phyloP scores from a whole-genome alignment of 2,797 vertebrate genomes.

The Acanthopagrus latus region DNA sequence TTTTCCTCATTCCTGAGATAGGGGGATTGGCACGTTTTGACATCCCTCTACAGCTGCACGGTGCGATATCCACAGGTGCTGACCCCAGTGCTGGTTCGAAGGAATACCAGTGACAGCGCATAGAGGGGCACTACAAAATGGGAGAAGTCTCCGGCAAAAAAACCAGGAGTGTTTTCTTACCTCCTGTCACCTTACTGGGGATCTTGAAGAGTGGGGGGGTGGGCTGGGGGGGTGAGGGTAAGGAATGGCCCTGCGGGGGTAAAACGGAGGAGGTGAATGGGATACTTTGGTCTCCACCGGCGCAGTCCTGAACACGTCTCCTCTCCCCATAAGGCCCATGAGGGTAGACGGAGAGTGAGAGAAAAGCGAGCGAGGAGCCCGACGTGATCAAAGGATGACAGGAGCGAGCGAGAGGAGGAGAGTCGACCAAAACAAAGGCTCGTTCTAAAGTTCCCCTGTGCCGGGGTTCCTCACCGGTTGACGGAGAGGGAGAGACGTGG shows the following conservation, averaged over 20 bases:
- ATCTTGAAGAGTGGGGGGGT: constrained; percentile 26
- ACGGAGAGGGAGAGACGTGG: constrained; percentile 71
- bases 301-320: constrained; percentile 57
- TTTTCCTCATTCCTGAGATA: constrained; percentile 54
- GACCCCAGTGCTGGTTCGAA: constrained; percentile 66
- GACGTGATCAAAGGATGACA: constrained; percentile 87
- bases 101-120: constrained; percentile 49
- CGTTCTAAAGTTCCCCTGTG: constrained; percentile 79
- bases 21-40: constrained; percentile 70
- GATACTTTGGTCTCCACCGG: constrained; percentile 71
- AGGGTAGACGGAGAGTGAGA: constrained; percentile 63
- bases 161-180: constrained; percentile 69
- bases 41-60: constrained; percentile 50
- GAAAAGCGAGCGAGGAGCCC: constrained; percentile 55
- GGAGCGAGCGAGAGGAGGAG: constrained; percentile 82
- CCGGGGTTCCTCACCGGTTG: constrained; percentile 62
- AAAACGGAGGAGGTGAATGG: constrained; percentile 60
- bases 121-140: constrained; percentile 51
- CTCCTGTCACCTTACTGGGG: constrained; percentile 76
- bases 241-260: constrained; percentile 64
- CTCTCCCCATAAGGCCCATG: constrained; percentile 65
- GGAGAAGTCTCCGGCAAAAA: constrained; percentile 54
- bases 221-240: constrained; percentile 30
- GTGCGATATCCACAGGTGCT: constrained; percentile 72
- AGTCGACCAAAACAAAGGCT: constrained; percentile 84